Conservation (phyloP, 2,888 invertebrate species). For the Drosophila barbarae region DNA sequence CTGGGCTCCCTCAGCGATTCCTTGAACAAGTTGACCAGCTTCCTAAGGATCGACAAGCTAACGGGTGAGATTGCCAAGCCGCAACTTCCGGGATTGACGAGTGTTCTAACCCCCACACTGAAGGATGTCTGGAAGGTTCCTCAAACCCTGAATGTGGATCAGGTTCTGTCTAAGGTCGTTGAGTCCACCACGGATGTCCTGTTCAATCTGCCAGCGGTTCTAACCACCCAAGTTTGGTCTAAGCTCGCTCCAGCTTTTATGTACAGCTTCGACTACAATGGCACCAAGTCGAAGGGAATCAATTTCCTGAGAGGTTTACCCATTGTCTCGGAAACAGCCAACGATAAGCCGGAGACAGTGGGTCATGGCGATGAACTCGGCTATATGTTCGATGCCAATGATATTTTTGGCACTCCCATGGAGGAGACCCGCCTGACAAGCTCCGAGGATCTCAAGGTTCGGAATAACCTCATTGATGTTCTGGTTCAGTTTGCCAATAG, state of each 20-base stretch:
- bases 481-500: constrained; percentile 84
- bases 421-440: constrained; percentile 78
- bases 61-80: constrained; percentile 74
- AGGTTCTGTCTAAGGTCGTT: constrained; percentile 77
- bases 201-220: constrained; percentile 88
- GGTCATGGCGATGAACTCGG: constrained; percentile 87
- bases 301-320: constrained; percentile 85
- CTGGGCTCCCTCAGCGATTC: constrained; percentile 70
- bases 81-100: constrained; percentile 68
- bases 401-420: constrained; percentile 82
- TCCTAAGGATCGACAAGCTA: constrained; percentile 71
- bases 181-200: constrained; percentile 84
- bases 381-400: constrained; percentile 85
- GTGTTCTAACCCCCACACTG: constrained; percentile 66
- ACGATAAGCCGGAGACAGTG: constrained; percentile 68
- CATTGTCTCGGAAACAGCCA: constrained; percentile 81
- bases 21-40: constrained; percentile 63
- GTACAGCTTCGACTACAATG: constrained; percentile 87
- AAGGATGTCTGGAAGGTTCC: constrained; percentile 76
- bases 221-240: constrained; percentile 87
- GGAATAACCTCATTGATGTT: constrained; percentile 84
- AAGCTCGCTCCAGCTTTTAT: constrained; percentile 83
- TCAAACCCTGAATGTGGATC: constrained; percentile 64
- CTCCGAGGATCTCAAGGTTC: constrained; percentile 83
- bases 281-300: constrained; percentile 82